These are phyloP conservation scores for Tinea pellionella DNA, from an alignment of 2,888 invertebrate genomes.

Conservation along the genomic window DNA sequence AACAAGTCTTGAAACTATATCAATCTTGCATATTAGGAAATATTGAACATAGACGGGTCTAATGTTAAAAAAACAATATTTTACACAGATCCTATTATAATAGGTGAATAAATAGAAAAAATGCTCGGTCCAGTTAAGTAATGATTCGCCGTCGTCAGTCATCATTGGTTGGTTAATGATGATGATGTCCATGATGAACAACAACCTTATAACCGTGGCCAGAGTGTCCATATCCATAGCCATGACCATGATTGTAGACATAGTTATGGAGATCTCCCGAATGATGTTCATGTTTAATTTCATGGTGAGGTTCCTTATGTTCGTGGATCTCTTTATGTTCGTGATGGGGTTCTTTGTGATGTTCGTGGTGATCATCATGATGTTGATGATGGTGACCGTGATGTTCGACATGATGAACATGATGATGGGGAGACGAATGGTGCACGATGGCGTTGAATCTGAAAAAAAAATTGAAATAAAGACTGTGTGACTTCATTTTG, in stretches of 20 bases:
- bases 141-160: background rate
- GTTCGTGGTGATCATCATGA: conserved; percentile 10
- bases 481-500: too few species aligned
- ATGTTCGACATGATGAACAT: conserved; percentile 35
- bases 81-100: background rate
- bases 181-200: conserved; percentile 10
- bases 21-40: background rate
- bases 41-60: conserved; percentile 10
- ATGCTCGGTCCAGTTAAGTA: background rate
- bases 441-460: conserved; percentile 73
- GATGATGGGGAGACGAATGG: conserved; percentile 63
- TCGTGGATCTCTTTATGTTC: background rate
- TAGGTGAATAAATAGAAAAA: background rate
- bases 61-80: conserved; percentile 5
- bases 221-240: background rate
- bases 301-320: background rate
- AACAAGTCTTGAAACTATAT: background rate
- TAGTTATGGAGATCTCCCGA: background rate
- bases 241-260: background rate
- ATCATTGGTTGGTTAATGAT: conserved; percentile 4
- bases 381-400: conserved; percentile 10
- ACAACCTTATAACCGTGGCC: conserved; percentile 8
- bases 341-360: background rate
- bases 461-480: conserved; percentile 22
- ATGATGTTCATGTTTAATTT: background rate